A percentile compares a stretch with the other conserved stretches of the same genome.
Conservation (phyloP, 2,888 invertebrate genomes). For the Leptinotarsa rubiginosa region DNA sequence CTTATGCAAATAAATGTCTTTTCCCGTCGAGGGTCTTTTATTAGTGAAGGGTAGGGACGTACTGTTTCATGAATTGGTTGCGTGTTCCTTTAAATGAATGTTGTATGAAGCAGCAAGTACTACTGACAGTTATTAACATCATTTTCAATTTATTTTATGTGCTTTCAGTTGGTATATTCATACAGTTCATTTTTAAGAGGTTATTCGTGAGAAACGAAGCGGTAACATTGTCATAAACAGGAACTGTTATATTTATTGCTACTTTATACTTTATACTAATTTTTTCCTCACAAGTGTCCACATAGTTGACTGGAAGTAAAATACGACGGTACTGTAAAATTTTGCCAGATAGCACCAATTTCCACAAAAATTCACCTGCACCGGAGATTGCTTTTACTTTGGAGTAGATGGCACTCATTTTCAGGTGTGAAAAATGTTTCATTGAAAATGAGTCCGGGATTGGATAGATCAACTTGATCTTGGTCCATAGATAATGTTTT, state of each 20-base stretch:
- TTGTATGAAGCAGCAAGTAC: slow-evolving; percentile 15
- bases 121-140: slow-evolving; percentile 17
- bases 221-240: neutral
- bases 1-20: slow-evolving; percentile 51
- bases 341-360: too few relatives aligned
- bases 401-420: too few relatives aligned
- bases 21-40: slow-evolving; percentile 36
- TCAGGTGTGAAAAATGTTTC: too few relatives aligned
- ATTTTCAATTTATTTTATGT: slow-evolving; percentile 17
- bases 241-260: neutral
- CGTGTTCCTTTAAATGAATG: slow-evolving; percentile 23
- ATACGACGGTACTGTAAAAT: too few relatives aligned
- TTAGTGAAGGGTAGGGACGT: slow-evolving; percentile 32
- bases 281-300: neutral
- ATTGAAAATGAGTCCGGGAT: too few relatives aligned
- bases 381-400: too few relatives aligned
- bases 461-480: too few relatives aligned
- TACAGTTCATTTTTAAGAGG: neutral
- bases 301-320: too few relatives aligned
- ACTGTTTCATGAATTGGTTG: slow-evolving; percentile 31
- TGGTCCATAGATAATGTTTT: too few relatives aligned
- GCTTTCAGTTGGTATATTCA: slow-evolving; percentile 15
- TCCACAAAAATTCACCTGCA: too few relatives aligned
- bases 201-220: neutral
- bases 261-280: neutral